Evolutionary conservation across 2,888 invertebrate species (phyloP).

Genomic region (Abrostola tripartita): DNA sequence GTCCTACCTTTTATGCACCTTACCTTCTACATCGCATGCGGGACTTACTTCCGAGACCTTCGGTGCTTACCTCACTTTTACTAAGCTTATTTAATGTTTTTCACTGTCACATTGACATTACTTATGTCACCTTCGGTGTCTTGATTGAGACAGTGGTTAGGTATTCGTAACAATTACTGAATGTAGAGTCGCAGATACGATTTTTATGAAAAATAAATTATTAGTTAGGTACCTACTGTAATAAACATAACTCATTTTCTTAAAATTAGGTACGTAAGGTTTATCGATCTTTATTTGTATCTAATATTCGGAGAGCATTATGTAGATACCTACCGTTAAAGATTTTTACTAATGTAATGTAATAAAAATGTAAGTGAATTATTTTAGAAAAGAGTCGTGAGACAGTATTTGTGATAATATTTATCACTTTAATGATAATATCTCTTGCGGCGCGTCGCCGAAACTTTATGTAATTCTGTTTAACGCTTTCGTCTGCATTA

Average conservation of each 20-base stretch:
- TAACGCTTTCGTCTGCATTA: constrained; percentile 69
- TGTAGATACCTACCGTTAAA: too few relatives aligned
- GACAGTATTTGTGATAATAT: constrained; percentile 10
- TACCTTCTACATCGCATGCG: not conserved
- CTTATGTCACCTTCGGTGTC: not conserved
- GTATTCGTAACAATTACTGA: not conserved
- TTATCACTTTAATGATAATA: constrained; percentile 39
- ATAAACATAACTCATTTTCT: too few relatives aligned
- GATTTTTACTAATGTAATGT: too few relatives aligned
- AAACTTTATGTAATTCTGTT: constrained; percentile 60
- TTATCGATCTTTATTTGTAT: too few relatives aligned
- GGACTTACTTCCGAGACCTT: constrained; percentile 3
- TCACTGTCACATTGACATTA: not conserved
- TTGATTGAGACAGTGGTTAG: not conserved
- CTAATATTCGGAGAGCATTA: too few relatives aligned
- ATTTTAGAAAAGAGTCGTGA: constrained; percentile 15
- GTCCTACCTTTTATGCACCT: not conserved
- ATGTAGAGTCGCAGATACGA: not conserved
- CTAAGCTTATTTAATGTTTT: not conserved
- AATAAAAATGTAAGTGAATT: too few relatives aligned
- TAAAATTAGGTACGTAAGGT: too few relatives aligned
- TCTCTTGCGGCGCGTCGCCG: constrained; percentile 21
- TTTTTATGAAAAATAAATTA: constrained; percentile 5
- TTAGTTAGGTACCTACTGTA: too few relatives aligned
- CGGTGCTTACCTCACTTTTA: not conserved